These are phyloP conservation scores for Premnoplex brunnescens DNA, from an alignment of 2,797 vertebrate genomes.

Conservation along the genomic window DNA sequence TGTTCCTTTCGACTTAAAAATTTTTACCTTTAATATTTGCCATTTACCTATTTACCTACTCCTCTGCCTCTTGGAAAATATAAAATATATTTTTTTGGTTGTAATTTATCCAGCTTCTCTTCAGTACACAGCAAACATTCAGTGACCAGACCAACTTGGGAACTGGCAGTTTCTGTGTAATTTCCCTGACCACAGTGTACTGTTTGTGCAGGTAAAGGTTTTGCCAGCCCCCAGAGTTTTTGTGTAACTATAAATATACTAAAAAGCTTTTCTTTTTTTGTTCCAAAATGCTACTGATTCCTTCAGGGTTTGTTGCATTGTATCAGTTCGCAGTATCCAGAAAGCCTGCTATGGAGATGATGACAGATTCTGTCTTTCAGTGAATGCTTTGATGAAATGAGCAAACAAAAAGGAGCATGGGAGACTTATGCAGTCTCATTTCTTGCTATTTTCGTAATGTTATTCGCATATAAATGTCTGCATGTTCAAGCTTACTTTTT, in stretches of 20 bases:
- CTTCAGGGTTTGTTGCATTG: background rate
- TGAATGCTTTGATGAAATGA: background rate
- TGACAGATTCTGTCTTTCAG: background rate
- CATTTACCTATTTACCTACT: background rate
- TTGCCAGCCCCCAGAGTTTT: background rate
- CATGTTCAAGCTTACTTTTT: background rate
- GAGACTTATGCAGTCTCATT: background rate
- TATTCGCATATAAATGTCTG: background rate
- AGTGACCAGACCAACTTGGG: background rate
- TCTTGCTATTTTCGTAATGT: background rate
- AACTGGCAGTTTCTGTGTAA: background rate
- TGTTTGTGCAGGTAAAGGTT: background rate
- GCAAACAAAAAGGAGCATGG: background rate
- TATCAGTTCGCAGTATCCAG: background rate
- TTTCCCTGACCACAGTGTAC: background rate
- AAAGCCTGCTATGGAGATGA: background rate
- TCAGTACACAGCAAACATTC: background rate
- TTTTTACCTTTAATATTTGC: background rate
- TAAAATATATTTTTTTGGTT: background rate
- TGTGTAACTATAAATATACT: background rate
- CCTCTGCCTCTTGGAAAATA: background rate
- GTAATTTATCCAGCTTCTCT: background rate
- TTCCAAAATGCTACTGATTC: background rate
- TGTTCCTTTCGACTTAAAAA: background rate
- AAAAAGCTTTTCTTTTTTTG: background rate